Percentiles rank a stretch among this genome's conserved stretches.
These are phyloP conservation scores for Tipula confusa DNA, from an alignment of 2,888 invertebrate species.

Conservation along the genomic window DNA sequence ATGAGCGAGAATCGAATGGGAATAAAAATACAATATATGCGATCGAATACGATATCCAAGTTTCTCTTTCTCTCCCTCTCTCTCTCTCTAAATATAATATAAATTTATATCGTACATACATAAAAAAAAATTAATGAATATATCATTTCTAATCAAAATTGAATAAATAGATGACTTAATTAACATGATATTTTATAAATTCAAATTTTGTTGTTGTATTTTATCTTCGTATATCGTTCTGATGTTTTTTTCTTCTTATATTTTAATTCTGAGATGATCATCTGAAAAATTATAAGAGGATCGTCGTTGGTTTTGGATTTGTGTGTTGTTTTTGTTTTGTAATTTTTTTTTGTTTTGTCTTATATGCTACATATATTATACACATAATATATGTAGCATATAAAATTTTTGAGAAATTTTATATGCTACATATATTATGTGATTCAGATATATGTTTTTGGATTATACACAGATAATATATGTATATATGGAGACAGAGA, in stretches of 20 bases:
- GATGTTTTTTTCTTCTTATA: neutral
- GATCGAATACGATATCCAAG: neutral
- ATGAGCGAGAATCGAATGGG: neutral
- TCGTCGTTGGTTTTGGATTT: neutral
- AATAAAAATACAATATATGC: neutral
- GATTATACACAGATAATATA: too few species aligned
- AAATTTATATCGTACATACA: neutral
- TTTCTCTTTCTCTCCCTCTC: too few species aligned
- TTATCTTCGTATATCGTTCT: constrained; percentile 14
- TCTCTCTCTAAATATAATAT: neutral
- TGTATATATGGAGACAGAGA: neutral
- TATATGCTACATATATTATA: too few species aligned
- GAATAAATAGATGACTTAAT: constrained; percentile 31
- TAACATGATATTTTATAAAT: constrained; percentile 26
- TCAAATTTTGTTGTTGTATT: constrained; percentile 1
- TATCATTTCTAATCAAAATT: constrained; percentile 31
- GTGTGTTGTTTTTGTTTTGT: neutral
- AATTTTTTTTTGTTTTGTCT: neutral
- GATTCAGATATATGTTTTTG: neutral
- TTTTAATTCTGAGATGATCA: constrained; percentile 15
- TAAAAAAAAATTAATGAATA: constrained; percentile 30
- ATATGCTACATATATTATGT: too few species aligned
- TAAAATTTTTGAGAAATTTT: constrained; percentile 26
- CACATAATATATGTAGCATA: too few species aligned
- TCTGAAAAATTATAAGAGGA: neutral